Conservation (phyloP, 1,140 invertebrate genomes). For the Leptestheria dahalacensis region DNA sequence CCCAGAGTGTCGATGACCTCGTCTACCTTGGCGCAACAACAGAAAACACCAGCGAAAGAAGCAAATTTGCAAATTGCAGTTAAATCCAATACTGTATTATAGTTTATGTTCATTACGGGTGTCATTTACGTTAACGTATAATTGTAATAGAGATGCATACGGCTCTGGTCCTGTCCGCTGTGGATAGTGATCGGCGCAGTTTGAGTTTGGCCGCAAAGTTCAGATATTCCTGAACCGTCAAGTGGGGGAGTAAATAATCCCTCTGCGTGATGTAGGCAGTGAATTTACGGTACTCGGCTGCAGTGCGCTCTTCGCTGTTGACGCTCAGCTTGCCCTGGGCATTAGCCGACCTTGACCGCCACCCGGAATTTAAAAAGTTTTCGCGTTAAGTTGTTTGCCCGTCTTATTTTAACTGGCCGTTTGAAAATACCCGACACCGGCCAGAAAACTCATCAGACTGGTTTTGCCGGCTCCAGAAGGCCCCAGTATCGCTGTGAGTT, state of each 20-base stretch:
- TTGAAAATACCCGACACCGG: slow-evolving; percentile 80
- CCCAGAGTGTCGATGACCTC: background rate
- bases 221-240: slow-evolving; percentile 80
- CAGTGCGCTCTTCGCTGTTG: slow-evolving; percentile 70
- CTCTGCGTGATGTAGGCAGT: slow-evolving; percentile 96
- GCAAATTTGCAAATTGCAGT: background rate
- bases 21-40: too few relatives aligned
- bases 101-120: too few relatives aligned
- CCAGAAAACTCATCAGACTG: slow-evolving; percentile 64
- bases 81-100: too few relatives aligned
- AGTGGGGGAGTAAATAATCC: slow-evolving; percentile 70
- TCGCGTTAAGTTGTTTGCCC: too few relatives aligned
- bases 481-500: slow-evolving; percentile 68
- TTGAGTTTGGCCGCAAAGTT: slow-evolving; percentile 81
- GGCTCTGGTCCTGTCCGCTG: slow-evolving; percentile 60
- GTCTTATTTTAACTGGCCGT: too few relatives aligned
- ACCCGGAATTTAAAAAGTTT: too few relatives aligned
- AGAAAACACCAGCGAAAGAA: too few relatives aligned
- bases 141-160: slow-evolving; percentile 43
- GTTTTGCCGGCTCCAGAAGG: slow-evolving; percentile 84
- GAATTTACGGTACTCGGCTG: slow-evolving; percentile 73
- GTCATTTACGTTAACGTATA: too few relatives aligned
- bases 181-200: slow-evolving; percentile 56
- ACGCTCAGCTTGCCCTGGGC: slow-evolving; percentile 16
- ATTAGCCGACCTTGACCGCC: background rate